Percentiles rank a stretch among this genome's conserved stretches.
Conservation (phyloP, 2,797 vertebrate genomes). For the Brachyalestes nurse region DNA sequence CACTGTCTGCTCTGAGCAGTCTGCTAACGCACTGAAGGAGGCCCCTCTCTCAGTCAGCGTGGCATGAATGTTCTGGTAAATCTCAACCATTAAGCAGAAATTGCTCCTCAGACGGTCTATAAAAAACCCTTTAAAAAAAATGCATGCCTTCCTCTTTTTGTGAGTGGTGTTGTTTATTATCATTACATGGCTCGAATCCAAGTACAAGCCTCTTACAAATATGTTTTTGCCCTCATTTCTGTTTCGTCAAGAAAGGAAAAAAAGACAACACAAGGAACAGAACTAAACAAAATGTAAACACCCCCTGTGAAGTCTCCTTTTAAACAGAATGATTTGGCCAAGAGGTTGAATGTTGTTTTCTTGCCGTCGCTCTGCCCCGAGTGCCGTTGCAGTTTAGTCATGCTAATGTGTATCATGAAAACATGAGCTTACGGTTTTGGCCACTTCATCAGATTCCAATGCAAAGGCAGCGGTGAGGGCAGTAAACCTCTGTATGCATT, state of each 20-base stretch:
- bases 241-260: background rate
- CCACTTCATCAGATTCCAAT: background rate
- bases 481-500: background rate
- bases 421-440: background rate
- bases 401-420: background rate
- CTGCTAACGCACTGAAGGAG: background rate
- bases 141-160: constrained; percentile 27
- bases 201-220: background rate
- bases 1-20: background rate
- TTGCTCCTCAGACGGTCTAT: background rate
- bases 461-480: background rate
- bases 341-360: background rate
- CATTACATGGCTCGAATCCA: background rate
- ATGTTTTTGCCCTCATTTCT: background rate
- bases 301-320: background rate
- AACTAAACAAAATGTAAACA: background rate
- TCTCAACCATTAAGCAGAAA: constrained; percentile 10
- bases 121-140: constrained; percentile 1
- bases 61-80: constrained; percentile 5
- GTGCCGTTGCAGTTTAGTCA: background rate
- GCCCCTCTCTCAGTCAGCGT: background rate
- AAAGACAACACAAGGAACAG: background rate
- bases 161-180: constrained; percentile 7
- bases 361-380: background rate
- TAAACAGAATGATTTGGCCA: background rate